These are phyloP conservation scores for Dione juno DNA, from an alignment of 2,888 invertebrate genomes.

Conservation along the genomic window DNA sequence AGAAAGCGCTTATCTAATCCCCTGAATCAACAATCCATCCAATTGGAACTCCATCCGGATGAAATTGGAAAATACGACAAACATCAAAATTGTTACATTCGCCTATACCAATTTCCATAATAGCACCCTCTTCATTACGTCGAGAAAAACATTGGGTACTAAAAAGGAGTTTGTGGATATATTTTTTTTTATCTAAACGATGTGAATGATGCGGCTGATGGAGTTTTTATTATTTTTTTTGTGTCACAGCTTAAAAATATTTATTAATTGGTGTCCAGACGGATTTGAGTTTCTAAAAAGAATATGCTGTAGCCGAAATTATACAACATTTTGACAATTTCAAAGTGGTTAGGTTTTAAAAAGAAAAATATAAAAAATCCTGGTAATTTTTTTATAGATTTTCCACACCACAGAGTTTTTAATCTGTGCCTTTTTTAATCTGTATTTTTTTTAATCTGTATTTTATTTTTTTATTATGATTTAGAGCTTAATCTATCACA, in stretches of 20 bases:
- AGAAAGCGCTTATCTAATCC: conserved; percentile 53
- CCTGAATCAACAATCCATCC: conserved; percentile 53
- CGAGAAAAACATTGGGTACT: conserved; percentile 43
- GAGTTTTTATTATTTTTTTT: neutral
- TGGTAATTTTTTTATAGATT: too few relatives aligned
- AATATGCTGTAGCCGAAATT: neutral
- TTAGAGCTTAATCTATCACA: too few relatives aligned
- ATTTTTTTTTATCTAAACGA: conserved; percentile 1
- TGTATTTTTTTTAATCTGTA: too few relatives aligned
- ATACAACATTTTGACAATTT: neutral
- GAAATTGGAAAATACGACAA: conserved; percentile 59
- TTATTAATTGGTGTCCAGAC: neutral
- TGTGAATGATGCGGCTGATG: neutral
- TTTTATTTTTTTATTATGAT: too few relatives aligned
- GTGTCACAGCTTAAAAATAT: neutral
- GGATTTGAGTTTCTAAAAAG: neutral
- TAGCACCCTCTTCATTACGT: conserved; percentile 67
- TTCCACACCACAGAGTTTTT: too few relatives aligned
- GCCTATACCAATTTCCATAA: conserved; percentile 72
- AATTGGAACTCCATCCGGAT: conserved; percentile 47
- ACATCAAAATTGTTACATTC: conserved; percentile 64
- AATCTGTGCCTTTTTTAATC: too few relatives aligned
- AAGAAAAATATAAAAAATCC: too few relatives aligned
- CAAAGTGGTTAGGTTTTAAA: too few relatives aligned
- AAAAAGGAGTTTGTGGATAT: conserved; percentile 23